Evolutionary conservation across 2,888 invertebrate genomes (phyloP).

Genomic region (Oxytorus armatus): DNA sequence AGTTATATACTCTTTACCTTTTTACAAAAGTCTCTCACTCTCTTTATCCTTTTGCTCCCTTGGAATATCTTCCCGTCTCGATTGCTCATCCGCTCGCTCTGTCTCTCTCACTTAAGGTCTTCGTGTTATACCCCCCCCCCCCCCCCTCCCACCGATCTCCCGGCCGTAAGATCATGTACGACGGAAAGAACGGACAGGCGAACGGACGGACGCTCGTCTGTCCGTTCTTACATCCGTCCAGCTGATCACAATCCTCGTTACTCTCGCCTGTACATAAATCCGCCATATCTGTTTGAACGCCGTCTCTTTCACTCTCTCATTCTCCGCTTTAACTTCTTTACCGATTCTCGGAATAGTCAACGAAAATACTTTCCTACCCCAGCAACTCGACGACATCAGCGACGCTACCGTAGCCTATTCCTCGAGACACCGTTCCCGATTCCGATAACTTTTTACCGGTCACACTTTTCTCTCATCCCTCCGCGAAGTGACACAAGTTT

Average conservation of each 20-base stretch:
- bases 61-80: slow-evolving; percentile 51
- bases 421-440: slow-evolving; percentile 29
- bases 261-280: slow-evolving; percentile 69
- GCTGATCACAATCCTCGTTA: slow-evolving; percentile 80
- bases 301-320: slow-evolving; percentile 27
- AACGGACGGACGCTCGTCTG: slow-evolving; percentile 60
- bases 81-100: slow-evolving; percentile 48
- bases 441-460: slow-evolving; percentile 44
- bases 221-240: slow-evolving; percentile 67
- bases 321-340: background rate
- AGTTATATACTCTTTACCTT: slow-evolving; percentile 61
- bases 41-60: slow-evolving; percentile 50
- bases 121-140: slow-evolving; percentile 34
- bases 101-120: slow-evolving; percentile 66
- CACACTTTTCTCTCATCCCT: slow-evolving; percentile 18
- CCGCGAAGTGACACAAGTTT: background rate
- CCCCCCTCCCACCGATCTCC: too few species aligned
- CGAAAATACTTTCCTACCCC: slow-evolving; percentile 34
- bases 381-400: slow-evolving; percentile 2
- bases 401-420: slow-evolving; percentile 14
- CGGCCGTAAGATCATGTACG: slow-evolving; percentile 54
- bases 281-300: slow-evolving; percentile 43
- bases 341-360: slow-evolving; percentile 47
- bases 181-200: slow-evolving; percentile 40
- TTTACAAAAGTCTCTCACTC: slow-evolving; percentile 68